Percentiles rank a stretch among this genome's conserved stretches.
Conservation (phyloP, 2,888 invertebrate species). For the Cyclophora punctaria region DNA sequence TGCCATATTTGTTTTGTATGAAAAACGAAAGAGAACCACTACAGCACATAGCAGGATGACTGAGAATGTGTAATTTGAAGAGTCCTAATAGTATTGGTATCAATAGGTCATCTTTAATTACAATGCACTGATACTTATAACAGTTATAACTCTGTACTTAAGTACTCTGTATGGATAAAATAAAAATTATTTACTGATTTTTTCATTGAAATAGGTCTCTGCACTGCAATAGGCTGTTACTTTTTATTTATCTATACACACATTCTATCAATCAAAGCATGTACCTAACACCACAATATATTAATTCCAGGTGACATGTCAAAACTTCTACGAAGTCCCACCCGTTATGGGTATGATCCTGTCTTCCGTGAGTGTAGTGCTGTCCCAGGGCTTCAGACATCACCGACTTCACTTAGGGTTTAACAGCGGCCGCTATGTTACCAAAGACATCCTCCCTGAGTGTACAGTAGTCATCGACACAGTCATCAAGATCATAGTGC, state of each 20-base stretch:
- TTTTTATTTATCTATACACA: not conserved
- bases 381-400: constrained; percentile 72
- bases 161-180: too few relatives aligned
- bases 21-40: too few relatives aligned
- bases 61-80: too few relatives aligned
- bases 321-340: constrained; percentile 72
- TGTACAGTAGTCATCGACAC: constrained; percentile 44
- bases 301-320: constrained; percentile 69
- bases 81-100: too few relatives aligned
- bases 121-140: too few relatives aligned
- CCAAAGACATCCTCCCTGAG: constrained; percentile 44
- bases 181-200: too few relatives aligned
- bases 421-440: constrained; percentile 39
- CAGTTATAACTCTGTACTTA: too few relatives aligned
- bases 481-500: constrained; percentile 42
- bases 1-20: too few relatives aligned
- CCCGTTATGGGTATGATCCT: constrained; percentile 77
- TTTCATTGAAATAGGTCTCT: too few relatives aligned
- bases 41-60: too few relatives aligned
- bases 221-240: too few relatives aligned
- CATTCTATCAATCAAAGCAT: not conserved
- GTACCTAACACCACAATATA: not conserved
- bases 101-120: too few relatives aligned
- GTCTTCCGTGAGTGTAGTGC: constrained; percentile 66
- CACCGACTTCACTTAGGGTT: constrained; percentile 74